A percentile compares a stretch with the other conserved stretches of the same genome.
These are phyloP conservation scores for Chaenocephalus aceratus DNA, from an alignment of 2,113 vertebrate species.

Conservation along the genomic window DNA sequence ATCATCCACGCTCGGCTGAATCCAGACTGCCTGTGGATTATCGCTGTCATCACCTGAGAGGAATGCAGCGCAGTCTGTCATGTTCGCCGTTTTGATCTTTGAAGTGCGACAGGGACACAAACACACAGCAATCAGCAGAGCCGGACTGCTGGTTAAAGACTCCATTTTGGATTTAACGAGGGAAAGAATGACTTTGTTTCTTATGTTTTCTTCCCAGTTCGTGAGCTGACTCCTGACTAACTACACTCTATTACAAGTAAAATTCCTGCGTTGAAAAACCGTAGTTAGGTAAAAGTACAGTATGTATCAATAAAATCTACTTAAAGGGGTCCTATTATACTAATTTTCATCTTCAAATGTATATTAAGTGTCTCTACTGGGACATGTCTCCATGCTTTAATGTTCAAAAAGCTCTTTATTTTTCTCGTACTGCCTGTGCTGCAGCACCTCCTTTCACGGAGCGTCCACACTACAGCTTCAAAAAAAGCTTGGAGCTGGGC, in stretches of 20 bases:
- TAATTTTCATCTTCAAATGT: too few relatives aligned
- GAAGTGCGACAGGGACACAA: conserved; percentile 17
- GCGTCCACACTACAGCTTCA: too few relatives aligned
- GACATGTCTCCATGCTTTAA: too few relatives aligned
- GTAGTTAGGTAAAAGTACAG: too few relatives aligned
- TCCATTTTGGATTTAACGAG: neutral
- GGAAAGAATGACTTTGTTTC: conserved; percentile 32
- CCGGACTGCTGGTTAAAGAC: conserved; percentile 3
- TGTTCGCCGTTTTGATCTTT: conserved; percentile 52
- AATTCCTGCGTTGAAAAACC: too few relatives aligned
- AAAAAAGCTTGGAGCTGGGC: too few relatives aligned
- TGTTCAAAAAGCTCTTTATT: too few relatives aligned
- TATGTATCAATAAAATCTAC: neutral
- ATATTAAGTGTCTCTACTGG: too few relatives aligned
- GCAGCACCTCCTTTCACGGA: too few relatives aligned
- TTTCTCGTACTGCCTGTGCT: too few relatives aligned
- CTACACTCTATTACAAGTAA: neutral
- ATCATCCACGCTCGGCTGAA: conserved; percentile 54
- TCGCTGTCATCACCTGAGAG: conserved; percentile 64
- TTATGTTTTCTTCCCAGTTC: neutral
- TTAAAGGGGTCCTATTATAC: neutral
- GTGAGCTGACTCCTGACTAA: neutral
- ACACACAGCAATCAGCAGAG: neutral
- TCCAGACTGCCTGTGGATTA: conserved; percentile 63
- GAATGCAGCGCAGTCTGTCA: conserved; percentile 62